Conservation (phyloP, 2,888 invertebrate genomes). For the Melanophora roralis region DNA sequence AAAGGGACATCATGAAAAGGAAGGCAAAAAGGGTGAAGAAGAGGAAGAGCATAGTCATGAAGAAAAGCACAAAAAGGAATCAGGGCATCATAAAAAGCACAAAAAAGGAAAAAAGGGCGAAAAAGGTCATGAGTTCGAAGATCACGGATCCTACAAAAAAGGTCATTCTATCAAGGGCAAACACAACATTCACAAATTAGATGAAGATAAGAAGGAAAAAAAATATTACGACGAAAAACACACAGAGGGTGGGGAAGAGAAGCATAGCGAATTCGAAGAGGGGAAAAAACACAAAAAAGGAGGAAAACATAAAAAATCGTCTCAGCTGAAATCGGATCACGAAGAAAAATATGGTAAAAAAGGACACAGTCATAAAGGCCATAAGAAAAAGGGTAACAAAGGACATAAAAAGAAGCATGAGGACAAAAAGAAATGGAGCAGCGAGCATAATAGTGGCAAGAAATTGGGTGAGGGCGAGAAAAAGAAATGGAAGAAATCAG, state of each 20-base stretch:
- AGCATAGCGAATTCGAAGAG: conserved; percentile 88
- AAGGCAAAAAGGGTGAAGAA: conserved; percentile 78
- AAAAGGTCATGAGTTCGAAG: conserved; percentile 78
- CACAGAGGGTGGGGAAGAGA: conserved; percentile 88
- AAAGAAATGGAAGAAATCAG: conserved; percentile 84
- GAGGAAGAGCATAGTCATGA: conserved; percentile 78
- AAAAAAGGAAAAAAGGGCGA: conserved; percentile 79
- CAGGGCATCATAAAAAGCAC: conserved; percentile 77
- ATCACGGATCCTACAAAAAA: conserved; percentile 85
- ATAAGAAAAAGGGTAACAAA: conserved; percentile 87
- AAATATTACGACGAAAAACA: conserved; percentile 92
- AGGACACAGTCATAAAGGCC: conserved; percentile 88
- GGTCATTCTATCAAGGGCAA: conserved; percentile 92
- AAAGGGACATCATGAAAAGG: conserved; percentile 86
- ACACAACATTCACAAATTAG: conserved; percentile 89
- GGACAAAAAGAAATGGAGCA: conserved; percentile 86
- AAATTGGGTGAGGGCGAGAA: conserved; percentile 88
- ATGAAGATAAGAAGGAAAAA: conserved; percentile 91
- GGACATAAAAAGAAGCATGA: conserved; percentile 88
- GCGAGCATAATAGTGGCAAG: conserved; percentile 86
- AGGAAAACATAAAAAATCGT: conserved; percentile 88
- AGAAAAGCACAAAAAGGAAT: conserved; percentile 79
- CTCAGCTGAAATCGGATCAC: conserved; percentile 86
- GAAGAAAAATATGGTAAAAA: conserved; percentile 88
- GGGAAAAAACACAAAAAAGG: conserved; percentile 90